phyloP scores from a whole-genome alignment of 23 tunicate genomes.

The Phallusia fumigata region DNA sequence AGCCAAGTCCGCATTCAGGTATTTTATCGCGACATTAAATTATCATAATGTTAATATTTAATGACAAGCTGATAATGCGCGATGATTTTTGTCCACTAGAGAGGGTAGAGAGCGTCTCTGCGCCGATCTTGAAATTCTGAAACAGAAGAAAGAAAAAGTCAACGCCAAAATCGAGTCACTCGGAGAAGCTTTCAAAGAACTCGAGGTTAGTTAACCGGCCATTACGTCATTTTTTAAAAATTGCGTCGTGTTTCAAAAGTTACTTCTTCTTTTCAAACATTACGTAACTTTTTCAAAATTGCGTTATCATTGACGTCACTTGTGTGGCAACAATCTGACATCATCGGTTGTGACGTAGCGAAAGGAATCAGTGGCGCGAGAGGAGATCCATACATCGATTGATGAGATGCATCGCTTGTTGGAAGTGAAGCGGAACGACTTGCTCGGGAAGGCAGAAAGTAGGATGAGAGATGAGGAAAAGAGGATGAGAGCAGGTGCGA shows the following conservation, averaged over 20 bases:
- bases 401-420: constrained; percentile 69
- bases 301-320: too few species aligned
- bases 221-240: too few species aligned
- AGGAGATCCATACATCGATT: constrained; percentile 57
- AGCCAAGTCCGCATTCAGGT: constrained; percentile 63
- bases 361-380: constrained; percentile 47
- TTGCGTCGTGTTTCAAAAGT: too few species aligned
- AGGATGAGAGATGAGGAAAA: constrained; percentile 49
- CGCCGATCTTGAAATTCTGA: constrained; percentile 36
- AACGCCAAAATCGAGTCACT: constrained; percentile 41
- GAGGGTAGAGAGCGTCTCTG: constrained; percentile 64
- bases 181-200: constrained; percentile 47
- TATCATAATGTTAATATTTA: too few species aligned
- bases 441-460: constrained; percentile 49
- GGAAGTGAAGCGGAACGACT: constrained; percentile 66
- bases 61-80: too few species aligned
- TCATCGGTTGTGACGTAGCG: constrained; percentile 15
- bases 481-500: constrained; percentile 44
- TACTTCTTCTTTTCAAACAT: too few species aligned
- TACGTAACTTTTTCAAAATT: too few species aligned
- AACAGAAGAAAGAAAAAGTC: constrained; percentile 32
- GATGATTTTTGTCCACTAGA: constrained; percentile 21
- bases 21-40: background rate
- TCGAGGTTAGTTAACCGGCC: constrained; percentile 57
- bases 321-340: too few species aligned